These are phyloP conservation scores for Bungarus multicinctus DNA, from an alignment of 2,113 vertebrate species.

Conservation along the genomic window DNA sequence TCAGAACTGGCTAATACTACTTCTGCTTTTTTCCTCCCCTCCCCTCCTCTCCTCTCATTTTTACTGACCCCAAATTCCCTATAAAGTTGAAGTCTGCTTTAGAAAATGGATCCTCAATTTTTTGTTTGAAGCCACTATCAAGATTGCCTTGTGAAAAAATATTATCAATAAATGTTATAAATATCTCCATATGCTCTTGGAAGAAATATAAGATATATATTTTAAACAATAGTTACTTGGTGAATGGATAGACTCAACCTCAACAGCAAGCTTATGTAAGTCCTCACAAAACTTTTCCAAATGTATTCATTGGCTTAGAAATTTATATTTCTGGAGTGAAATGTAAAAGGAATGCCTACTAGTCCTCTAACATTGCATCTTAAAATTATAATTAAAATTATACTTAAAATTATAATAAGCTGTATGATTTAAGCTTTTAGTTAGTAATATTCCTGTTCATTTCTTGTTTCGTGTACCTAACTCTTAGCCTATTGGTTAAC, in stretches of 20 bases:
- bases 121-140: neutral
- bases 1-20: too few species aligned
- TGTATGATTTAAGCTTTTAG: neutral
- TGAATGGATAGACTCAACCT: neutral
- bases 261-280: neutral
- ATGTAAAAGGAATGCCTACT: neutral
- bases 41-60: neutral
- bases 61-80: neutral
- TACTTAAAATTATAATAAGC: neutral
- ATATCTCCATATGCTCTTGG: neutral
- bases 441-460: neutral
- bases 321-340: neutral
- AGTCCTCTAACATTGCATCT: neutral
- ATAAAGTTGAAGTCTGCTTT: neutral
- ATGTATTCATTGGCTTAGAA: neutral
- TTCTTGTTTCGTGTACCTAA: neutral
- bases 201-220: neutral
- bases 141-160: neutral
- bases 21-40: too few species aligned
- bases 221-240: neutral
- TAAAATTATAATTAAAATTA: neutral
- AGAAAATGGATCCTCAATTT: neutral
- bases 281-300: neutral
- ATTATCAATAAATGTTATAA: neutral
- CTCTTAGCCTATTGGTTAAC: neutral